Evolutionary conservation across 2,888 invertebrate genomes (phyloP).

Genomic region (Lamproptera curius): DNA sequence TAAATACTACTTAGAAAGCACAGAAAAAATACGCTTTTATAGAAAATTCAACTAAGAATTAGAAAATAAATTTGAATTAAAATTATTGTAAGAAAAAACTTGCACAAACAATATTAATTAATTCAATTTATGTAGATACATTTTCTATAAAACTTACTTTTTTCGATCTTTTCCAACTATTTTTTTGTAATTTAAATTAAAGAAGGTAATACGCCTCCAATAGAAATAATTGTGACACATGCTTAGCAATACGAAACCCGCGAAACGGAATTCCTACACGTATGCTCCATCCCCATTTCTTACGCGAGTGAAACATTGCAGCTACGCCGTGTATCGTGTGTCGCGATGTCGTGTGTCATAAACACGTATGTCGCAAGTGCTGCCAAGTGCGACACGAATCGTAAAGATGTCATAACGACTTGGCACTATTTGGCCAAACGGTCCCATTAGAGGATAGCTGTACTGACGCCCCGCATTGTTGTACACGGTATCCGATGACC

Average conservation of each 20-base stretch:
- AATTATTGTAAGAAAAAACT: too few species aligned
- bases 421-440: slow-evolving; percentile 2
- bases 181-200: too few species aligned
- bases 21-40: too few species aligned
- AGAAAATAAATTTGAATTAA: too few species aligned
- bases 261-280: slow-evolving; percentile 38
- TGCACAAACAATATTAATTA: too few species aligned
- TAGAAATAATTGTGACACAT: too few species aligned
- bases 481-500: not conserved
- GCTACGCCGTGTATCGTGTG: slow-evolving; percentile 64
- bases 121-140: too few species aligned
- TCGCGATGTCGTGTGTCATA: slow-evolving; percentile 59
- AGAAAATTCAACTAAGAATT: too few species aligned
- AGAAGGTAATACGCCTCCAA: too few species aligned
- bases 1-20: too few species aligned
- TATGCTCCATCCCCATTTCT: slow-evolving; percentile 42
- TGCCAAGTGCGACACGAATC: slow-evolving; percentile 57
- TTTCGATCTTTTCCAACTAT: too few species aligned
- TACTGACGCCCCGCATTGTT: not conserved
- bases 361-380: slow-evolving; percentile 62
- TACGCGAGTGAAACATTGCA: slow-evolving; percentile 17
- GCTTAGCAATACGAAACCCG: slow-evolving; percentile 4
- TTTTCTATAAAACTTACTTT: too few species aligned
- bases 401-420: slow-evolving; percentile 54
- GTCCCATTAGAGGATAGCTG: not conserved